These are phyloP conservation scores for Nemapogon koenigi DNA, from an alignment of 2,888 invertebrate species.

Conservation along the genomic window DNA sequence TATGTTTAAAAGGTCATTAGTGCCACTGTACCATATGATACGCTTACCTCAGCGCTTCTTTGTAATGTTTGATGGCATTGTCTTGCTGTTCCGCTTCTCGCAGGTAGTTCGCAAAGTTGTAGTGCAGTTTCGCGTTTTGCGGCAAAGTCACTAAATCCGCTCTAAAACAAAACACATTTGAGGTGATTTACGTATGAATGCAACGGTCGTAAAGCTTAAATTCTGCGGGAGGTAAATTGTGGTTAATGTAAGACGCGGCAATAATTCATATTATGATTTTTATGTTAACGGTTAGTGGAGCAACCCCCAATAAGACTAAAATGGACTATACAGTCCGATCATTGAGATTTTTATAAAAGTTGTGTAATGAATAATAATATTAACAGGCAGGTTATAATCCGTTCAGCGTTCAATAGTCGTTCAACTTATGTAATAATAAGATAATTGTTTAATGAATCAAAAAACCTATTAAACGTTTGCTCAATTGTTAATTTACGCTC, in stretches of 20 bases:
- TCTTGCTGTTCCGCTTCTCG: constrained; percentile 77
- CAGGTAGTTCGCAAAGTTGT: constrained; percentile 88
- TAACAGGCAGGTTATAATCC: no score
- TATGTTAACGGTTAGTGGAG: neutral
- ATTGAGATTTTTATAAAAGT: no score
- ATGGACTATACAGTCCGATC: no score
- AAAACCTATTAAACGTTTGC: no score
- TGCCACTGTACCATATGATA: no score
- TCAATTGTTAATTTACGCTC: no score
- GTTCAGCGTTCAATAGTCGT: no score
- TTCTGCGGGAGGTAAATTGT: constrained; percentile 4
- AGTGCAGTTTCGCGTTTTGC: constrained; percentile 91
- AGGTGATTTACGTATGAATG: constrained; percentile 9
- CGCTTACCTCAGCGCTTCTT: constrained; percentile 79
- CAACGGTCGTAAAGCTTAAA: constrained; percentile 9
- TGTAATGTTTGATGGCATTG: constrained; percentile 79
- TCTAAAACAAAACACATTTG: constrained; percentile 64
- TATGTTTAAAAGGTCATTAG: no score
- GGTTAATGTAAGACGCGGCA: neutral
- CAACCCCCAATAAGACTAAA: neutral
- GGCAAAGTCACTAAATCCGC: constrained; percentile 82
- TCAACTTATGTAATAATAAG: no score
- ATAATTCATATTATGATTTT: constrained; percentile 2
- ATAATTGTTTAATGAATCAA: no score
- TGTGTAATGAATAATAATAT: no score